These are phyloP conservation scores for Choristoneura rosaceana DNA, from an alignment of 2,888 invertebrate genomes.

Conservation along the genomic window DNA sequence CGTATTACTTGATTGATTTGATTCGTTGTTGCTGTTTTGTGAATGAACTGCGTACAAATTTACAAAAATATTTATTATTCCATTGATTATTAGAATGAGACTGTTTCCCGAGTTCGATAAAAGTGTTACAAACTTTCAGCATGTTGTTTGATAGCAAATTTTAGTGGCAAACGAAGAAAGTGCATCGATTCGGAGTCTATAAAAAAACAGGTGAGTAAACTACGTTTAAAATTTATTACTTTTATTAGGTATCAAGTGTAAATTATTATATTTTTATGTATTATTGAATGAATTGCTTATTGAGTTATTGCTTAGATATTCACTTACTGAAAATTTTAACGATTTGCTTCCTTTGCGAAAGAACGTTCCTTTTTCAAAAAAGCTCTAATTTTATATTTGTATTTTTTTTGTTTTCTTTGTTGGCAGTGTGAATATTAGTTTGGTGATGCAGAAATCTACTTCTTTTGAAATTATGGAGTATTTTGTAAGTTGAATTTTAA, in stretches of 20 bases:
- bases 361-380: background rate
- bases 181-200: background rate
- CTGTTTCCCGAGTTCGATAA: background rate
- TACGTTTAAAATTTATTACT: conserved; percentile 4
- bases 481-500: conserved; percentile 27
- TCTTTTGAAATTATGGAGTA: conserved; percentile 14
- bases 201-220: conserved; percentile 21
- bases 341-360: background rate
- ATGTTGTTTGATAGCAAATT: conserved; percentile 8
- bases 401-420: conserved; percentile 28
- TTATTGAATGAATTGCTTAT: too few species aligned
- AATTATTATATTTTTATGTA: too few species aligned
- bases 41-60: conserved; percentile 18
- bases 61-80: conserved; percentile 23
- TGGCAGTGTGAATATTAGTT: conserved; percentile 22
- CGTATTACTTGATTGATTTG: conserved; percentile 30
- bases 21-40: conserved; percentile 30
- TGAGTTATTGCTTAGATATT: too few species aligned
- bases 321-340: background rate
- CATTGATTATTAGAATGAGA: conserved; percentile 16
- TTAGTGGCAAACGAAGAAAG: conserved; percentile 1
- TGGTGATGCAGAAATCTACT: conserved; percentile 5
- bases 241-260: too few species aligned
- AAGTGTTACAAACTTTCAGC: conserved; percentile 13
- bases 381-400: background rate